Conservation (phyloP, 1,140 invertebrate species). For the Ceratitis capitata region DNA sequence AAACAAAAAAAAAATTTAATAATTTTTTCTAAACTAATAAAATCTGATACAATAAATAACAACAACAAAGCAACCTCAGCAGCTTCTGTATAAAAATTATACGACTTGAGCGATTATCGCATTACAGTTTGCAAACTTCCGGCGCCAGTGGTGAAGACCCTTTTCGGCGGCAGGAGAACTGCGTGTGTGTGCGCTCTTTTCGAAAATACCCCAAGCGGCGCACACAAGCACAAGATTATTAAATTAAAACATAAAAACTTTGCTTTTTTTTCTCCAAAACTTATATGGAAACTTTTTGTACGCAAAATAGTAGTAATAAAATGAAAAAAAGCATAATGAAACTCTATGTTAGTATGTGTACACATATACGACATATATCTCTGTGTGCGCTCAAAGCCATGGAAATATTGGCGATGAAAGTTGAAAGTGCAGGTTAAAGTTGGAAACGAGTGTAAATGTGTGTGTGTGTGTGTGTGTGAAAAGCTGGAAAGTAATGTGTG, state of each 20-base stretch:
- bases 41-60: not conserved
- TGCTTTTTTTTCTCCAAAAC: too few species aligned
- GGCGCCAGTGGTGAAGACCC: not conserved
- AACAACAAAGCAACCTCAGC: not conserved
- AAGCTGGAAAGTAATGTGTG: not conserved
- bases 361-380: not conserved
- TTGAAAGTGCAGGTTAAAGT: conserved; percentile 31
- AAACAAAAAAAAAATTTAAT: not conserved
- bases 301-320: not conserved
- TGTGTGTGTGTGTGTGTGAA: not conserved
- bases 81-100: conserved; percentile 11
- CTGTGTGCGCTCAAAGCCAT: not conserved
- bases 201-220: not conserved
- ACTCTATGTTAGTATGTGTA: not conserved
- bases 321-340: not conserved
- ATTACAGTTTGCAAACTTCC: conserved; percentile 37
- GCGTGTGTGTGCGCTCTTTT: not conserved
- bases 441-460: not conserved
- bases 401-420: conserved; percentile 17
- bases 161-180: too few species aligned
- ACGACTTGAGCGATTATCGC: conserved; percentile 25
- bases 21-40: not conserved
- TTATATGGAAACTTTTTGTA: conserved; percentile 5
- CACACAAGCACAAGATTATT: conserved; percentile 24
- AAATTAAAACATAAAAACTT: conserved; percentile 38